These are phyloP conservation scores for Lepidothrix coronata DNA, from an alignment of 2,113 vertebrate species.

Conservation along the genomic window DNA sequence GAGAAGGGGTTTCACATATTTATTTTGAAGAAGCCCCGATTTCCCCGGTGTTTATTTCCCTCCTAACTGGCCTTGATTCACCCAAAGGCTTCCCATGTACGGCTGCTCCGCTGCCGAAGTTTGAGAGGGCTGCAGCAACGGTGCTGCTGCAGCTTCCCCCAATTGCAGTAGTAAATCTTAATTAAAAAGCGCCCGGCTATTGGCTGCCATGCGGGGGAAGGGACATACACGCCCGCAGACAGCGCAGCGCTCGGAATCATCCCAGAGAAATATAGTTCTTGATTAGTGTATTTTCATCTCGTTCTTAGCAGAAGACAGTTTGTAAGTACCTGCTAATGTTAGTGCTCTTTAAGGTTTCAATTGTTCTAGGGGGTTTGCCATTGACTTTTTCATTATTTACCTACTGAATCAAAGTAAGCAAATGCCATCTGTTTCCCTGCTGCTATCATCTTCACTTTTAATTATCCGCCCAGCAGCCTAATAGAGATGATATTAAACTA, in stretches of 20 bases:
- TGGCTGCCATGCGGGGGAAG: neutral
- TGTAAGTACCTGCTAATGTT: conserved; percentile 74
- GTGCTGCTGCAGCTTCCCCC: neutral
- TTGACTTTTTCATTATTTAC: conserved; percentile 93
- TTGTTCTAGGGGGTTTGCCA: conserved; percentile 74
- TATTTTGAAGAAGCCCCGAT: neutral
- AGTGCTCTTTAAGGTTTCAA: conserved; percentile 76
- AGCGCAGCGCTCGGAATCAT: neutral
- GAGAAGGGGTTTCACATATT: neutral
- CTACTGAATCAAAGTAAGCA: conserved; percentile 96
- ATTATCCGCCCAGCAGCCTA: conserved; percentile 98
- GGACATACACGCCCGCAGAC: neutral
- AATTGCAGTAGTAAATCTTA: conserved; percentile 21
- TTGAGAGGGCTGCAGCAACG: neutral
- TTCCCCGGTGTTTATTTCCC: neutral
- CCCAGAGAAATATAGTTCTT: conserved; percentile 68
- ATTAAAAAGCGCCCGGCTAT: conserved; percentile 32
- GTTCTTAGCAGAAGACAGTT: conserved; percentile 64
- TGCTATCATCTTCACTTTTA: conserved; percentile 95
- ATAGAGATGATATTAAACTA: conserved; percentile 99
- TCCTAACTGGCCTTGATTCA: neutral
- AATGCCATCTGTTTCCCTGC: conserved; percentile 99
- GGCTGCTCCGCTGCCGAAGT: neutral
- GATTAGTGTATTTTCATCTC: conserved; percentile 70
- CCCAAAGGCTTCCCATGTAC: neutral